Evolutionary conservation across 1,140 invertebrate species (phyloP).

Genomic region (Acromyrmex echinatior): DNA sequence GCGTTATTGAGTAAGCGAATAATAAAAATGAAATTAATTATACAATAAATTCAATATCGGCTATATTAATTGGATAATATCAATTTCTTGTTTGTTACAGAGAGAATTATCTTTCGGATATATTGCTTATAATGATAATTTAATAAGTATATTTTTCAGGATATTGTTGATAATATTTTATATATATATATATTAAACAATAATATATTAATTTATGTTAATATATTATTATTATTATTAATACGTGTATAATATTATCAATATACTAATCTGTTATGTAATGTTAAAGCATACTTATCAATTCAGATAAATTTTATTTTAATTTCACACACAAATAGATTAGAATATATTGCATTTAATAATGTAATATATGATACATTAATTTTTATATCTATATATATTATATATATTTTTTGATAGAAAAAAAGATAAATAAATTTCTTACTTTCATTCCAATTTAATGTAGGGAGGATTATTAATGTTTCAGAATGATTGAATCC

Average conservation of each 20-base stretch:
- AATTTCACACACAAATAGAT: neutral
- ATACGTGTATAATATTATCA: too few species aligned
- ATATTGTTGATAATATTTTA: too few species aligned
- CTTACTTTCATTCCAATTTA: too few species aligned
- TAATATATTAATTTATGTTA: neutral
- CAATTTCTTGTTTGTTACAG: neutral
- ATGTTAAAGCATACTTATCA: too few species aligned
- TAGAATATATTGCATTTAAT: neutral
- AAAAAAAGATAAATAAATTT: neutral
- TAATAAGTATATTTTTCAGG: neutral
- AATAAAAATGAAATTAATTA: slow-evolving; percentile 40
- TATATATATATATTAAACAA: neutral
- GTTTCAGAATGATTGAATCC: too few species aligned
- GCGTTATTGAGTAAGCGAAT: slow-evolving; percentile 45
- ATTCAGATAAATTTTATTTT: neutral
- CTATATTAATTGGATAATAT: slow-evolving; percentile 27
- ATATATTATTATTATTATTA: too few species aligned
- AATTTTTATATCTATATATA: neutral
- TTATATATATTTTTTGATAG: neutral
- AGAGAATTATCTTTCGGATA: neutral
- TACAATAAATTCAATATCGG: slow-evolving; percentile 30
- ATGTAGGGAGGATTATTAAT: too few species aligned
- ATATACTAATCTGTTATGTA: too few species aligned
- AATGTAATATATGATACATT: neutral
- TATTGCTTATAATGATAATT: neutral